Conservation (phyloP, 2,888 invertebrate genomes). For the Philereme transversata region DNA sequence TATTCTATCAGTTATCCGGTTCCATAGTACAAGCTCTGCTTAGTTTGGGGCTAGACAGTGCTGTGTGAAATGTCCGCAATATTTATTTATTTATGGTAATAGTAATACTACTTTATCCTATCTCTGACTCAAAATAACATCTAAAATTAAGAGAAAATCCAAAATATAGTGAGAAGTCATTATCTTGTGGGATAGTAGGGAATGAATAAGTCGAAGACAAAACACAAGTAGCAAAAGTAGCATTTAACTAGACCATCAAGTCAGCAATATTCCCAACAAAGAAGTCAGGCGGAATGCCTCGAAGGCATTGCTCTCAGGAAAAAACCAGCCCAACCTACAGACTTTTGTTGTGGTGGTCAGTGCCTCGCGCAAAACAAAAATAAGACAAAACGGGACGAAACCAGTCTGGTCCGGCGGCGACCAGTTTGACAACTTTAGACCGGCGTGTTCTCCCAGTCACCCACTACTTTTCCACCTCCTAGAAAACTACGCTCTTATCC, state of each 20-base stretch:
- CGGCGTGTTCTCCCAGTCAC: slow-evolving; percentile 55
- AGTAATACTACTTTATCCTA: too few relatives aligned
- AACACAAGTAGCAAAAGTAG: too few relatives aligned
- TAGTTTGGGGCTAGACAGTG: too few relatives aligned
- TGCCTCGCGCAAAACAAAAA: slow-evolving; percentile 80
- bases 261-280: slow-evolving; percentile 24
- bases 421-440: slow-evolving; percentile 72
- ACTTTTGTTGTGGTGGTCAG: slow-evolving; percentile 83
- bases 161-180: too few relatives aligned
- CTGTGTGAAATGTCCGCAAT: too few relatives aligned
- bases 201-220: too few relatives aligned
- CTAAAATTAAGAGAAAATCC: too few relatives aligned
- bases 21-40: too few relatives aligned
- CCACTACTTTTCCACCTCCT: slow-evolving; percentile 34
- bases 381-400: slow-evolving; percentile 74
- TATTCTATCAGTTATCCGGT: too few relatives aligned
- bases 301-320: slow-evolving; percentile 60
- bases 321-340: slow-evolving; percentile 63
- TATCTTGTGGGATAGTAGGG: too few relatives aligned
- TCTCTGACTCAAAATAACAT: too few relatives aligned
- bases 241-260: neutral
- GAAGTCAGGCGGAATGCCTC: slow-evolving; percentile 45
- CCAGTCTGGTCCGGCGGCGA: slow-evolving; percentile 66
- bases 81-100: too few relatives aligned
- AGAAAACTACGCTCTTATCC: slow-evolving; percentile 39